Conservation (phyloP, 2,888 invertebrate species). For the Synergus japonicus region DNA sequence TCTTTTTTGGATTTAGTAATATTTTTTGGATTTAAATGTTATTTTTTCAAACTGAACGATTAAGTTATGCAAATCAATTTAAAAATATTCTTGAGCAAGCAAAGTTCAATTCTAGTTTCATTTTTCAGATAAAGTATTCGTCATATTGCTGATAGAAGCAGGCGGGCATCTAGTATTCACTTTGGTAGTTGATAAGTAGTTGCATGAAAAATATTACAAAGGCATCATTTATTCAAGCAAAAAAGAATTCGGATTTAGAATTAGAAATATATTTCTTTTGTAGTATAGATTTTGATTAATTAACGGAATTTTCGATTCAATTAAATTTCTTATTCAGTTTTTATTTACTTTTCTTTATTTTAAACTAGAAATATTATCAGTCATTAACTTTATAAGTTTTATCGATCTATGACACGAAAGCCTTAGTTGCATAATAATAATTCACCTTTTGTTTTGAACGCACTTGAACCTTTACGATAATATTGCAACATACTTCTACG, state of each 20-base stretch:
- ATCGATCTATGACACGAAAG: constrained; percentile 13
- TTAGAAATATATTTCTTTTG: background rate
- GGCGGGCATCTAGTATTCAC: background rate
- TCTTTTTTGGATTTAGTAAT: too few relatives aligned
- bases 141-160: background rate
- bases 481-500: constrained; percentile 17
- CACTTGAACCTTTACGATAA: constrained; percentile 42
- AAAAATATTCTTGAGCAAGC: background rate
- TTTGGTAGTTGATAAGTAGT: background rate
- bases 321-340: background rate
- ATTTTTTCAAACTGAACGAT: too few relatives aligned
- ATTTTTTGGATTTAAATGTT: too few relatives aligned
- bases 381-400: constrained; percentile 33
- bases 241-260: background rate
- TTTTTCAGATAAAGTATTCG: background rate
- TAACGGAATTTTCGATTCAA: background rate
- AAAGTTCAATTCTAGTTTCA: background rate
- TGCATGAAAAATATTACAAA: background rate
- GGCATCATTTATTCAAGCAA: background rate
- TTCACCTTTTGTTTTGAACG: constrained; percentile 38
- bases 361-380: constrained; percentile 26
- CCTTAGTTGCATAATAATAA: constrained; percentile 13
- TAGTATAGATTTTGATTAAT: background rate
- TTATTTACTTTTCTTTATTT: background rate
- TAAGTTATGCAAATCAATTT: background rate